Percentiles rank a stretch among this genome's conserved stretches.
These are phyloP conservation scores for Hypena proboscidalis DNA, from an alignment of 2,888 invertebrate genomes.

Conservation along the genomic window DNA sequence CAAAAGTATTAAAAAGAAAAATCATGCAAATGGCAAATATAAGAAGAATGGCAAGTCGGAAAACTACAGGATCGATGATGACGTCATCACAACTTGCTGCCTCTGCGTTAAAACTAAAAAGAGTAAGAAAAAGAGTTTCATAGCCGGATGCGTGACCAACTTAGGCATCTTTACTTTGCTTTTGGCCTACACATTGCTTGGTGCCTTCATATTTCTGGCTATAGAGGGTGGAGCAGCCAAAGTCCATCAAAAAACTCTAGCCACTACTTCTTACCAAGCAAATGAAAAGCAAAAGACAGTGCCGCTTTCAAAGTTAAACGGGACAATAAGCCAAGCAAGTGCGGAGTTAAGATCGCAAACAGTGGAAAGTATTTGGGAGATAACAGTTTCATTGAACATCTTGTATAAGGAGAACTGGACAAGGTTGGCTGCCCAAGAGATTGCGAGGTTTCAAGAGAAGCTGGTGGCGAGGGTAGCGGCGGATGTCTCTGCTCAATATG, in stretches of 20 bases:
- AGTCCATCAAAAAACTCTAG: constrained; percentile 80
- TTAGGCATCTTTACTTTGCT: constrained; percentile 92
- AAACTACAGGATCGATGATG: constrained; percentile 67
- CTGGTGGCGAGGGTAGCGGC: constrained; percentile 91
- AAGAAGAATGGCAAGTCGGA: constrained; percentile 76
- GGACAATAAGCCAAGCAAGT: constrained; percentile 73
- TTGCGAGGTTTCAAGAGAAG: constrained; percentile 91
- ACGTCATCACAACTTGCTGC: constrained; percentile 76
- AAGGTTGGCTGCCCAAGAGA: constrained; percentile 89
- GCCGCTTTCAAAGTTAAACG: constrained; percentile 66
- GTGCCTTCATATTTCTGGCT: constrained; percentile 93
- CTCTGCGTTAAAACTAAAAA: constrained; percentile 80
- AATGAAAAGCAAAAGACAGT: constrained; percentile 66
- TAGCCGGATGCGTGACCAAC: constrained; percentile 91
- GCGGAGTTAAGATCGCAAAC: constrained; percentile 84
- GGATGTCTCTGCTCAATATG: constrained; percentile 87
- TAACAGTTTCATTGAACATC: constrained; percentile 94
- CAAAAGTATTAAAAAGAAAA: constrained; percentile 75
- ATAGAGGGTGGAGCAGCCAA: constrained; percentile 89
- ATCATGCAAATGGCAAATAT: constrained; percentile 75
- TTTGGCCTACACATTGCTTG: constrained; percentile 90
- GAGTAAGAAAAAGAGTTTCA: constrained; percentile 76
- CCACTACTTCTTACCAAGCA: constrained; percentile 78
- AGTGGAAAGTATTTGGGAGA: constrained; percentile 96
- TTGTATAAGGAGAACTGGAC: constrained; percentile 96